These are phyloP conservation scores for Yponomeuta malinellus DNA, from an alignment of 2,888 invertebrate species.

Conservation along the genomic window DNA sequence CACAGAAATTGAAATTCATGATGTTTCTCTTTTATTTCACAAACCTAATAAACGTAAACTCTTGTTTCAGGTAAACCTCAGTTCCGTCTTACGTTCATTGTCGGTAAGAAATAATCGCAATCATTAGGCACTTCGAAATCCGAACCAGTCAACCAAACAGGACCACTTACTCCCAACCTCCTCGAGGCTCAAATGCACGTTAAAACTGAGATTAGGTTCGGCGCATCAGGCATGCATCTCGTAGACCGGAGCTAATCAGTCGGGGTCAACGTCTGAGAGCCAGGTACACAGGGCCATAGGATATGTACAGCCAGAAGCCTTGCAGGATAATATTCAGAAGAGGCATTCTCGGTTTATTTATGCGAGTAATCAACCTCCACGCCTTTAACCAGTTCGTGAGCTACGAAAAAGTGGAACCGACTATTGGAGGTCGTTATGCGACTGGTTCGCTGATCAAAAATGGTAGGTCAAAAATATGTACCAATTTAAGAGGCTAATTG, in stretches of 20 bases:
- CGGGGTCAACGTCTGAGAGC: conserved; percentile 61
- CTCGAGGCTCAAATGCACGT: neutral
- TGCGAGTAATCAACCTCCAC: no score
- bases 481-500: no score
- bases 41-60: no score
- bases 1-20: no score
- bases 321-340: neutral
- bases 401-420: no score
- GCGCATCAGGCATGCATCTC: conserved; percentile 31
- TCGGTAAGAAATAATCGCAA: neutral
- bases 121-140: neutral
- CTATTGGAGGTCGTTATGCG: no score
- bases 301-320: neutral
- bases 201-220: conserved; percentile 33
- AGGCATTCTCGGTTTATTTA: no score
- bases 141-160: neutral
- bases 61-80: conserved; percentile 9
- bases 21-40: no score
- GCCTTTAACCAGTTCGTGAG: no score
- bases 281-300: conserved; percentile 43
- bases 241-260: conserved; percentile 38
- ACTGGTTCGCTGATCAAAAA: no score
- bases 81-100: neutral
- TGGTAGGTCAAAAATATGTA: no score
- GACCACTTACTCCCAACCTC: neutral